phyloP scores from a whole-genome alignment of 2,888 invertebrate genomes.

The Selenia dentaria region DNA sequence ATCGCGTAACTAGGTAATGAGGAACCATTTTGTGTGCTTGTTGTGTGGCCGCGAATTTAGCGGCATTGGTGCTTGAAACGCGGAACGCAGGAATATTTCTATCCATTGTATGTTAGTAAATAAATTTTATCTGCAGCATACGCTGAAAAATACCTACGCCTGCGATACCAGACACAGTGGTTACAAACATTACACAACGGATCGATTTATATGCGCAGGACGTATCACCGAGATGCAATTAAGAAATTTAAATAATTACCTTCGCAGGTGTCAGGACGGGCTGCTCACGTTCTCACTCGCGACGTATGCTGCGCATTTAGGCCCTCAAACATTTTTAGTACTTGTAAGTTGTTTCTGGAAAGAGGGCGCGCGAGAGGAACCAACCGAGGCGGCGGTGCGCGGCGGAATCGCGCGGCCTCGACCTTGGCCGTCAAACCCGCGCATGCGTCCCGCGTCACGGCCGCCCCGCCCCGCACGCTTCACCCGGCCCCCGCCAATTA shows the following conservation, averaged over 20 bases:
- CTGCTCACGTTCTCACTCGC: conserved; percentile 56
- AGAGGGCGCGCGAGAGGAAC: conserved; percentile 67
- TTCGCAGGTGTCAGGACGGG: conserved; percentile 34
- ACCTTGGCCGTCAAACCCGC: conserved; percentile 84
- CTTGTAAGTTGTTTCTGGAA: conserved; percentile 50
- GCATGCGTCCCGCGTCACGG: conserved; percentile 75
- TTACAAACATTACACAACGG: conserved; percentile 64
- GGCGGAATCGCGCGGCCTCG: conserved; percentile 81
- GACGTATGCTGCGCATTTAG: conserved; percentile 63
- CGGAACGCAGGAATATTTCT: conserved; percentile 8
- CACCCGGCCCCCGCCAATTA: conserved; percentile 66
- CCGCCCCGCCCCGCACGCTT: conserved; percentile 43
- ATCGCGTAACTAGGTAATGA: conserved; percentile 51
- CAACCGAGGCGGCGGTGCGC: conserved; percentile 79
- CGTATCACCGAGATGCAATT: conserved; percentile 14
- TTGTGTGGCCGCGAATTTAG: conserved; percentile 26
- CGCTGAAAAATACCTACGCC: conserved; percentile 4
- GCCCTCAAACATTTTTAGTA: conserved; percentile 48
- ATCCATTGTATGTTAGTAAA: conserved; percentile 11
- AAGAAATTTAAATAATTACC: conserved; percentile 53
- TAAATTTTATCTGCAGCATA: conserved; percentile 10
- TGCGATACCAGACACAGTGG: conserved; percentile 42
- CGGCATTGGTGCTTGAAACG: conserved; percentile 7
- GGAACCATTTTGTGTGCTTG: conserved; percentile 42
- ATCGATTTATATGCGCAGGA: conserved; percentile 39